A percentile compares a stretch with the other conserved stretches of the same genome.
Conservation (phyloP, 2,888 invertebrate genomes). For the Chirona hameri region DNA sequence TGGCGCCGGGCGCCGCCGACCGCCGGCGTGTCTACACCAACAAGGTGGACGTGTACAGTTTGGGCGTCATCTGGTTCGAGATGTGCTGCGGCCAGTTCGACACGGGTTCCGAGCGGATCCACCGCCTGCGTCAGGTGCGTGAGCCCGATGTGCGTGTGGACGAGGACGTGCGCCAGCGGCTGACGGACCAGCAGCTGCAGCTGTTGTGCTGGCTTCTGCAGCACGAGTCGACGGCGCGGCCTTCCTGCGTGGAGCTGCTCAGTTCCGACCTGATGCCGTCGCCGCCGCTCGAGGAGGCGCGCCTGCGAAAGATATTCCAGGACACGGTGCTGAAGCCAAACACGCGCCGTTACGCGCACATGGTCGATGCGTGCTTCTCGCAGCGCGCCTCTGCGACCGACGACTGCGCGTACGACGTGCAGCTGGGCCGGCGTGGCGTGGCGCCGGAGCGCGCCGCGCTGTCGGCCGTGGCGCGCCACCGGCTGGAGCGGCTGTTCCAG, state of each 20-base stretch:
- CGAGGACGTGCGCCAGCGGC: constrained; percentile 57
- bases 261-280: constrained; percentile 79
- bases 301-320: constrained; percentile 73
- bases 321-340: constrained; percentile 77
- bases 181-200: constrained; percentile 57
- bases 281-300: constrained; percentile 77
- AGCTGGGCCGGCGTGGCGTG: constrained; percentile 48
- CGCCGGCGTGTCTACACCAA: constrained; percentile 62
- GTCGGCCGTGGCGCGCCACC: constrained; percentile 46
- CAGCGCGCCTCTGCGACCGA: constrained; percentile 58
- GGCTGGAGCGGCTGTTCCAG: constrained; percentile 52
- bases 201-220: constrained; percentile 74
- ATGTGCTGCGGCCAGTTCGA: constrained; percentile 83
- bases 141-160: constrained; percentile 68
- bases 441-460: constrained; percentile 49
- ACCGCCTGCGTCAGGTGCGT: constrained; percentile 69
- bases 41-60: constrained; percentile 67
- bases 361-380: constrained; percentile 60
- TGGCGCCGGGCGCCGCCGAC: constrained; percentile 60
- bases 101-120: constrained; percentile 86
- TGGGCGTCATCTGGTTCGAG: constrained; percentile 91
- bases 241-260: constrained; percentile 79
- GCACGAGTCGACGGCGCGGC: constrained; percentile 78
- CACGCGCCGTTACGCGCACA: constrained; percentile 70
- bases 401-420: constrained; percentile 78